Evolutionary conservation across 2,888 invertebrate genomes (phyloP), one percentile per base, ranked within the genome.

Genomic region (Microctonus brassicae): DNA sequence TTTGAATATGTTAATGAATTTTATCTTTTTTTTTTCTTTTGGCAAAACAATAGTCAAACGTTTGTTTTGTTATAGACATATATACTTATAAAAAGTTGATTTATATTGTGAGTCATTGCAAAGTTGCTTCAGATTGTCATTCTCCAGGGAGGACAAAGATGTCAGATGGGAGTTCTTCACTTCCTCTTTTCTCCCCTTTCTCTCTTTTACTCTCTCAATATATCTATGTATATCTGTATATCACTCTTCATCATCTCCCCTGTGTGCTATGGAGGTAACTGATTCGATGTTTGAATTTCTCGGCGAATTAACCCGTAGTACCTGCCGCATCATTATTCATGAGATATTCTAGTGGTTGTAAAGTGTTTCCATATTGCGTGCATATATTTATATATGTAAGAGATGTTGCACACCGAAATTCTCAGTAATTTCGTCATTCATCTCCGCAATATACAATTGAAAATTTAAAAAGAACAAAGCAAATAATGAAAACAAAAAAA

Each of bases 271-370:
- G 71, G 52, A 62, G 33, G 71, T 63, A 58, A 57, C 55, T 67
- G 60, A 62, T 57, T 24, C 62, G 62, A 67, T 67, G 55, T 67
- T 67, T 53, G 63, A 70, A 34, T 70, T 68, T 58, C 67, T 70
- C 58, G 33, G 58, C 17, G 58, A 58, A 58, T 58, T 58, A 58
- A 58, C 33, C 20, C 22, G 20, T 53, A n/a, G 53, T 20, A 17
- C 22, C 33, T 29, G 17, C 33, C 29, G 29, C 29, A 58, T 58
- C 29, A 58, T 58, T 58, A 58, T 58, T 58, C 58, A 58, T 58
- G 58, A 58, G 58, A 58, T n/a, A 29, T 58, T 33, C 20, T 24
- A 55, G 55, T 24, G 55, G 22, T 55, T 24, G 26, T 11, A 26
- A 55, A 58, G 26, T 34, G 58, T 58, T 29, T 58, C 58, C 58